A percentile compares a stretch with the other conserved stretches of the same genome.
Evolutionary conservation across 1,140 invertebrate genomes (phyloP).

Genomic region (Gryon sp.): DNA sequence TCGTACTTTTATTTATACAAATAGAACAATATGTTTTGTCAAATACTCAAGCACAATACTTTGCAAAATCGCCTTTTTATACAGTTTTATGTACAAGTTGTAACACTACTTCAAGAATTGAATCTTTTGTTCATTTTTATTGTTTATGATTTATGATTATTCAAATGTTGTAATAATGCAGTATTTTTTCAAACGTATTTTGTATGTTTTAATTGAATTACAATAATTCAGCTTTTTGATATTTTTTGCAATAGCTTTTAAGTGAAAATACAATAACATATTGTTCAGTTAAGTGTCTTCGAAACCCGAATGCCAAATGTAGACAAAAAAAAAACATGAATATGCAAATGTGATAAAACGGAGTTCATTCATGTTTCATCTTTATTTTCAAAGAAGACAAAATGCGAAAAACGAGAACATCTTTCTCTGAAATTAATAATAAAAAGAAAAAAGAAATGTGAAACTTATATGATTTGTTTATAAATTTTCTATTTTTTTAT

Average conservation of each 20-base stretch:
- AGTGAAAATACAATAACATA: not conserved
- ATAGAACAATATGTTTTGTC: slow-evolving; percentile 20
- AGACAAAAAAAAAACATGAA: not conserved
- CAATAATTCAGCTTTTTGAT: too few species aligned
- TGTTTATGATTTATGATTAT: slow-evolving; percentile 3
- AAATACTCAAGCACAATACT: slow-evolving; percentile 44
- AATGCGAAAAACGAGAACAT: too few species aligned
- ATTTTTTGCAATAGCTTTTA: too few species aligned
- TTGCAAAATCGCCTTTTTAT: slow-evolving; percentile 37
- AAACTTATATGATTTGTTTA: too few species aligned
- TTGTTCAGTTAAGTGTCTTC: not conserved
- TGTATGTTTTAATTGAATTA: too few species aligned
- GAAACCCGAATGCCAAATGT: slow-evolving; percentile 9
- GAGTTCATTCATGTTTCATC: not conserved
- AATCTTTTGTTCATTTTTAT: slow-evolving; percentile 10
- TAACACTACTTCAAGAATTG: too few species aligned
- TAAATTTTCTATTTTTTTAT: too few species aligned
- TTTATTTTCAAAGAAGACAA: too few species aligned
- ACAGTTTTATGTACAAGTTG: slow-evolving; percentile 33
- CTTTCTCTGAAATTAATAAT: too few species aligned
- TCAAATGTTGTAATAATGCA: slow-evolving; percentile 3
- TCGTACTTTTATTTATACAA: slow-evolving; percentile 11
- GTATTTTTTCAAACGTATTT: not conserved
- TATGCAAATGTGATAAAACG: slow-evolving; percentile 9
- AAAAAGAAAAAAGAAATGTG: too few species aligned